A percentile compares a stretch with the other conserved stretches of the same genome.
These are phyloP conservation scores for Brachymystax lenok DNA, from an alignment of 2,797 vertebrate genomes.

Conservation along the genomic window DNA sequence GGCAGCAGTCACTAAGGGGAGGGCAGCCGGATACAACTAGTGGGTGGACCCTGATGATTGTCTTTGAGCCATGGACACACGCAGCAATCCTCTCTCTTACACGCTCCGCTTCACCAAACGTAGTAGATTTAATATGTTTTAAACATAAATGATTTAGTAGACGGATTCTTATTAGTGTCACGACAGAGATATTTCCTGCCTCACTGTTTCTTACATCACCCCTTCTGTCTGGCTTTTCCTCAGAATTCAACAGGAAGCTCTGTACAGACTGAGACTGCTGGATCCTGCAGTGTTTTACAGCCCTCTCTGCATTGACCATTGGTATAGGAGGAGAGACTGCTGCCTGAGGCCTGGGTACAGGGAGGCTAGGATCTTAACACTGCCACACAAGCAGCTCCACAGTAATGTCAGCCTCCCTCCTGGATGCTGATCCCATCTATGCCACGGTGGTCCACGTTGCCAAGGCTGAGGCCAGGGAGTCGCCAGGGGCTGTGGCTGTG, in stretches of 20 bases:
- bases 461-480: constrained; percentile 48
- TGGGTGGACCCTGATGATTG: constrained; percentile 68
- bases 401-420: constrained; percentile 67
- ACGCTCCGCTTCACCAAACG: background rate
- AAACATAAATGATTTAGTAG: background rate
- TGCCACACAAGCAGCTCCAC: constrained; percentile 16
- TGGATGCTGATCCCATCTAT: constrained; percentile 70
- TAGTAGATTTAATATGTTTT: background rate
- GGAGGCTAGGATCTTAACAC: constrained; percentile 36
- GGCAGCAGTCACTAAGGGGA: constrained; percentile 48
- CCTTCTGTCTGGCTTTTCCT: constrained; percentile 4
- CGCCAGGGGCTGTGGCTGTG: constrained; percentile 45
- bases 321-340: background rate
- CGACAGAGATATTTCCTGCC: background rate
- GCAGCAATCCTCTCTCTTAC: background rate
- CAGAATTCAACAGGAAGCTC: constrained; percentile 7
- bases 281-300: constrained; percentile 1
- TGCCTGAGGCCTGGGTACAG: constrained; percentile 5
- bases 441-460: constrained; percentile 56
- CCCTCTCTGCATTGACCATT: background rate
- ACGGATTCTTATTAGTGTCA: constrained; percentile 5
- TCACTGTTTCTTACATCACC: background rate
- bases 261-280: constrained; percentile 15
- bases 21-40: constrained; percentile 68
- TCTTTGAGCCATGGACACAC: constrained; percentile 41